A percentile compares a stretch with the other conserved stretches of the same genome.
Evolutionary conservation across 2,888 invertebrate genomes (phyloP).

Genomic region (Choristoneura rosaceana): DNA sequence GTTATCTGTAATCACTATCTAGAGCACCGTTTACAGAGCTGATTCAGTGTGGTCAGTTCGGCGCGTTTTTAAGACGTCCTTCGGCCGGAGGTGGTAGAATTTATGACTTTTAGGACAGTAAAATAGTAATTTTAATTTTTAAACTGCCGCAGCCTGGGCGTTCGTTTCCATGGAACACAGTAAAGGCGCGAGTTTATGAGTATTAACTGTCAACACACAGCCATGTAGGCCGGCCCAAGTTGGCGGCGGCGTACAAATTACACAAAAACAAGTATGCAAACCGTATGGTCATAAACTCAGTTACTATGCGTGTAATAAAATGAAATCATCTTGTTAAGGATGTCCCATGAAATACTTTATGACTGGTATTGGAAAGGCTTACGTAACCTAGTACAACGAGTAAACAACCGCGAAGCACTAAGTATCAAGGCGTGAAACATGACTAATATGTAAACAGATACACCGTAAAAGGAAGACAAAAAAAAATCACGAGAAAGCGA

Average conservation of each 20-base stretch:
- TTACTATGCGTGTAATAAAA: conserved; percentile 15
- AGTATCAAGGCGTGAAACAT: conserved; percentile 27
- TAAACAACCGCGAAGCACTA: conserved; percentile 13
- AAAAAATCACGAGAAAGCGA: conserved; percentile 17
- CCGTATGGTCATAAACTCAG: conserved; percentile 6
- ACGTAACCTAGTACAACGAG: conserved; percentile 25
- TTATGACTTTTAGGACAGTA: conserved; percentile 29
- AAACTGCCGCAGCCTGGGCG: conserved; percentile 22
- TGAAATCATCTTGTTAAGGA: conserved; percentile 10
- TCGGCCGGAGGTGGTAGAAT: not conserved
- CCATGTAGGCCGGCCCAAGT: conserved; percentile 50
- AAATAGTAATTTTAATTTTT: conserved; percentile 34
- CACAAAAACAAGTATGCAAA: conserved; percentile 26
- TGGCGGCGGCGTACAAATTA: conserved; percentile 45
- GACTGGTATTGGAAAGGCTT: conserved; percentile 14
- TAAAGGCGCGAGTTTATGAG: conserved; percentile 44
- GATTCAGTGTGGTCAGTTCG: conserved; percentile 13
- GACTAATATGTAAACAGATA: conserved; percentile 27
- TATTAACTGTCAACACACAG: conserved; percentile 50
- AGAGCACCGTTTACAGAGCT: not conserved
- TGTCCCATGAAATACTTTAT: conserved; percentile 23
- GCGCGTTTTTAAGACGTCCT: conserved; percentile 11
- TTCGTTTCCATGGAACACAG: conserved; percentile 41
- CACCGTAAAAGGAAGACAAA: conserved; percentile 14
- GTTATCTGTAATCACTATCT: conserved; percentile 16